phyloP scores from a whole-genome alignment of 2,113 vertebrate species.

The Crotalus horridus region DNA sequence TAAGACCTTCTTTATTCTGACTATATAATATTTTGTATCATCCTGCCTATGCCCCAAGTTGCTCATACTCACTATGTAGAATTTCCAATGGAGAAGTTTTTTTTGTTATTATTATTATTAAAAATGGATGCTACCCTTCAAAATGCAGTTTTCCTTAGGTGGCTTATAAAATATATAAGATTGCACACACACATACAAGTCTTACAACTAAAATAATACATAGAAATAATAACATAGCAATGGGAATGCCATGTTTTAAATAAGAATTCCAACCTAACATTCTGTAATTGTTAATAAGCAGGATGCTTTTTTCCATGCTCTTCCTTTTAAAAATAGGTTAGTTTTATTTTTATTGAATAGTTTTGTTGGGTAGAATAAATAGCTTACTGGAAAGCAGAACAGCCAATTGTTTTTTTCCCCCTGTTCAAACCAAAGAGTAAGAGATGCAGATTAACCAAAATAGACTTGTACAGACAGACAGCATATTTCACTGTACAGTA shows the following conservation, averaged over 20 bases:
- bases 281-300: constrained; percentile 8
- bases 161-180: background rate
- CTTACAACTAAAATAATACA: background rate
- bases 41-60: background rate
- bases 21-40: background rate
- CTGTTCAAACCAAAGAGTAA: background rate
- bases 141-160: background rate
- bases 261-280: background rate
- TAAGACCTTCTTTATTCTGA: background rate
- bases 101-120: background rate
- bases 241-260: background rate
- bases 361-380: background rate
- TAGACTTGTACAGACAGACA: background rate
- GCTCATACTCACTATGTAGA: background rate
- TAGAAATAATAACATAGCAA: background rate
- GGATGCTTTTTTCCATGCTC: background rate
- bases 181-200: background rate
- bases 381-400: background rate
- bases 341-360: constrained; percentile 7
- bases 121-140: background rate
- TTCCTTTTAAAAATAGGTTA: background rate
- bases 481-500: background rate
- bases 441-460: background rate
- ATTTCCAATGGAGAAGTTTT: background rate
- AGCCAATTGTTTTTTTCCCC: background rate